Evolutionary conservation across 2,888 invertebrate genomes (phyloP).

Genomic region (Chrysomela aeneicollis): DNA sequence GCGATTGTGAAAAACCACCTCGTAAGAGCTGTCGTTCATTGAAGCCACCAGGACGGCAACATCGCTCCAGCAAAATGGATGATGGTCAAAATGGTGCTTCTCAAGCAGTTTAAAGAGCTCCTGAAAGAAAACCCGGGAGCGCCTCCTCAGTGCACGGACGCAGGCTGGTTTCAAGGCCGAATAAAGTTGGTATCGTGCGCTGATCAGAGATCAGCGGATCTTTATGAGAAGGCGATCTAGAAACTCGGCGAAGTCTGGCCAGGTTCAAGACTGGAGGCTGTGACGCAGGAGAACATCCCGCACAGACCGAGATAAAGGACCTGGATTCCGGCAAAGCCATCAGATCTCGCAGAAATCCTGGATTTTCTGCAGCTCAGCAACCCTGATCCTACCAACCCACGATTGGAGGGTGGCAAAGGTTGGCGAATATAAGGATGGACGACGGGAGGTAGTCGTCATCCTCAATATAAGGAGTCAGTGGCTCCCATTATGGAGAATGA

Average conservation of each 20-base stretch:
- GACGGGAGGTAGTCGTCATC: not conserved
- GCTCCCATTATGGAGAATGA: no score
- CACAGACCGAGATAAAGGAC: constrained; percentile 10
- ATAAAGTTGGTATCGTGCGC: not conserved
- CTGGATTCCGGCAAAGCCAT: constrained; percentile 13
- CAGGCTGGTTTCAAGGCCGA: constrained; percentile 3
- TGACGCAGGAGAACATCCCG: constrained; percentile 14
- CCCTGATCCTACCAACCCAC: constrained; percentile 12
- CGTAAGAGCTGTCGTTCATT: not conserved
- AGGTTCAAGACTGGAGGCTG: constrained; percentile 4
- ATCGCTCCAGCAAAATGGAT: constrained; percentile 1
- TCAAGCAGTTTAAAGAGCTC: no score
- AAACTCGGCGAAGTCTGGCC: no score
- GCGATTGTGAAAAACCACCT: constrained; percentile 4
- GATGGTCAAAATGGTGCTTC: not conserved
- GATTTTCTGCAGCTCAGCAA: constrained; percentile 13
- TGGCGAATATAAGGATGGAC: constrained; percentile 6
- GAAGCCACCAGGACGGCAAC: constrained; percentile 3
- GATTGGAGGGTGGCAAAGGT: constrained; percentile 15
- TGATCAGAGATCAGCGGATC: constrained; percentile 8
- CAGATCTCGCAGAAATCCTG: constrained; percentile 4
- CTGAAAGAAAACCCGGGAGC: not conserved
- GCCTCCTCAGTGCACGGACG: constrained; percentile 2
- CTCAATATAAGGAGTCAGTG: not conserved
- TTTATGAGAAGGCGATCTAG: no score